These are phyloP conservation scores for Drosophila ananassae DNA, from an alignment of 1,140 invertebrate species.

Conservation along the genomic window DNA sequence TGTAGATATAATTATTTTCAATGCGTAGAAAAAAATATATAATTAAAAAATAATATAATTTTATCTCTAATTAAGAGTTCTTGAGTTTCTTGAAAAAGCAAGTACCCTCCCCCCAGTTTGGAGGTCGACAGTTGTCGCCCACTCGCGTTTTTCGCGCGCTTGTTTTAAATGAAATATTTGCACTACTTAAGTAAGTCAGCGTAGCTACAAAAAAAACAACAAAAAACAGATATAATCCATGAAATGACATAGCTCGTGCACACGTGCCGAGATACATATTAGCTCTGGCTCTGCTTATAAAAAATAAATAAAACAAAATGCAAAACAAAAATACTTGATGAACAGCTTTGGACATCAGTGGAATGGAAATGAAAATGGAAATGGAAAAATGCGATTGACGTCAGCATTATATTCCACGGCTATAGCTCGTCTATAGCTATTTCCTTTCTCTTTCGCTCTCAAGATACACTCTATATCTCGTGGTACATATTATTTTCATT, in stretches of 20 bases:
- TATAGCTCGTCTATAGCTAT: constrained; percentile 33
- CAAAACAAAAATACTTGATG: constrained; percentile 66
- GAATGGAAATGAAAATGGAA: constrained; percentile 53
- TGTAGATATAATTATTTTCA: too few species aligned
- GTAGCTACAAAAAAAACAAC: constrained; percentile 20
- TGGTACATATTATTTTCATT: constrained; percentile 61
- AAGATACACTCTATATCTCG: background rate
- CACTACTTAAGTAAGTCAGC: constrained; percentile 45
- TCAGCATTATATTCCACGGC: constrained; percentile 79
- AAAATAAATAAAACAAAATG: constrained; percentile 15
- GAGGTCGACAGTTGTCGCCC: constrained; percentile 29
- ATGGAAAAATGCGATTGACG: constrained; percentile 78
- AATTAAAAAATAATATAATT: too few species aligned
- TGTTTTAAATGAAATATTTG: constrained; percentile 65
- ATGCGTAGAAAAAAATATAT: too few species aligned
- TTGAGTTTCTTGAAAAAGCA: too few species aligned
- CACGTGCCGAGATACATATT: constrained; percentile 70
- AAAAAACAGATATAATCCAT: constrained; percentile 35
- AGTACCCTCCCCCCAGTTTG: constrained; percentile 6
- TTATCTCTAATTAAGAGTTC: too few species aligned
- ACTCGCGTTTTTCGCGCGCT: constrained; percentile 25
- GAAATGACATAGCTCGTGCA: constrained; percentile 56
- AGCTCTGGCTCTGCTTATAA: constrained; percentile 21
- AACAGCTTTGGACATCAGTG: constrained; percentile 65
- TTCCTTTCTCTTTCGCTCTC: constrained; percentile 1